These are phyloP conservation scores for Zeus faber DNA, from an alignment of 2,113 vertebrate species.

Conservation along the genomic window DNA sequence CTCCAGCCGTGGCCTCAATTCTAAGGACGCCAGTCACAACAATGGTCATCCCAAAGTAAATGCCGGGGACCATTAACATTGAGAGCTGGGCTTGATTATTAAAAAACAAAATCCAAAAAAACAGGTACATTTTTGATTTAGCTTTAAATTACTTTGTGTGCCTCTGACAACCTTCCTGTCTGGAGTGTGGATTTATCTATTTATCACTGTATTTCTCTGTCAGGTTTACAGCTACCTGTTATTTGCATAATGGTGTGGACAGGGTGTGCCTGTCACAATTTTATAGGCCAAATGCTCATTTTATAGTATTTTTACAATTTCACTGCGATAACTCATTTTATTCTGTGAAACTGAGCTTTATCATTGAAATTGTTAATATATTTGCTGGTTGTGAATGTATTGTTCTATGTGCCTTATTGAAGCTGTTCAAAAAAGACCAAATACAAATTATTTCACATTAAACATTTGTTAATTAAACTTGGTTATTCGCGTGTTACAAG, in stretches of 20 bases:
- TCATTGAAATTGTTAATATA: conserved; percentile 5
- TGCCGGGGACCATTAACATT: too few relatives aligned
- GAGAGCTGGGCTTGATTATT: too few relatives aligned
- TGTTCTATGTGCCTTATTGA: conserved; percentile 17
- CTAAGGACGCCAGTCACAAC: conserved; percentile 66
- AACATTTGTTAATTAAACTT: too few relatives aligned
- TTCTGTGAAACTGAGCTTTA: conserved; percentile 29
- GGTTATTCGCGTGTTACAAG: too few relatives aligned
- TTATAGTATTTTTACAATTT: not conserved
- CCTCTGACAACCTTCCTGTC: conserved; percentile 6
- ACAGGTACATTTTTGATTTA: too few relatives aligned
- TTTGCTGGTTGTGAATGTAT: conserved; percentile 13
- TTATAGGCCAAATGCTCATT: conserved; percentile 6
- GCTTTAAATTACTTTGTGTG: too few relatives aligned
- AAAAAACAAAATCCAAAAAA: too few relatives aligned
- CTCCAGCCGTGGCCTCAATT: conserved; percentile 18
- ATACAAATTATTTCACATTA: not conserved
- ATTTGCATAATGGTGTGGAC: conserved; percentile 14
- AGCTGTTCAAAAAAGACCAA: conserved; percentile 1
- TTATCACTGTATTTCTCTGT: conserved; percentile 52
- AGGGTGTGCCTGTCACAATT: conserved; percentile 1
- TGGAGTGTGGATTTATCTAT: conserved; percentile 14
- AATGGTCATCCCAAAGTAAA: conserved; percentile 80
- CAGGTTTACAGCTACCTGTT: conserved; percentile 55
- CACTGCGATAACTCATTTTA: conserved; percentile 25